phyloP scores from a whole-genome alignment of 2,797 vertebrate genomes.

The Coluber constrictor region DNA sequence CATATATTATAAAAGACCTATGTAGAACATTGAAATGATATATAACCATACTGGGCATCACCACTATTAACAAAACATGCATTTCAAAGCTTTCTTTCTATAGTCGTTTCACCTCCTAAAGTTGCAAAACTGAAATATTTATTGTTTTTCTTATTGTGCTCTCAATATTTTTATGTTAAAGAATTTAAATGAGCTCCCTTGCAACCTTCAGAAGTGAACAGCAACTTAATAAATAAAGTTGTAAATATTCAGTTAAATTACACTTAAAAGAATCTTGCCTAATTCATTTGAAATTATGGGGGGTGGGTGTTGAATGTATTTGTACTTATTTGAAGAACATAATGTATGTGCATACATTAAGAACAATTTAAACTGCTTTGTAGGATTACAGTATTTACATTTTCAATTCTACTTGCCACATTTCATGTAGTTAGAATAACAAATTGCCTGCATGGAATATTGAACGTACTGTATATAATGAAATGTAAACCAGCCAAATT shows the following conservation, averaged over 20 bases:
- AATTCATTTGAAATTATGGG: conserved; percentile 6
- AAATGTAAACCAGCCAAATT: background rate
- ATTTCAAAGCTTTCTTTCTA: background rate
- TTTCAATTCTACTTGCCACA: background rate
- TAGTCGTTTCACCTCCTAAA: background rate
- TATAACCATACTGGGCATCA: background rate
- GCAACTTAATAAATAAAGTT: conserved; percentile 23
- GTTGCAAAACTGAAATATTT: conserved; percentile 14
- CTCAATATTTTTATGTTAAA: background rate
- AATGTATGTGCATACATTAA: conserved; percentile 26
- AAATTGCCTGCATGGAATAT: conserved; percentile 24
- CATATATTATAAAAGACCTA: background rate
- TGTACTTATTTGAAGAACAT: conserved; percentile 1
- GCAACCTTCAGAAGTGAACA: conserved; percentile 23
- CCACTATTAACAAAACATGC: background rate
- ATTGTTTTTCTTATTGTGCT: background rate
- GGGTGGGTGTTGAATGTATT: background rate
- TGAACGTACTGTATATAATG: background rate
- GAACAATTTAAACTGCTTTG: conserved; percentile 29
- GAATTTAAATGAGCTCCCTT: background rate
- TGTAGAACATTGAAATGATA: conserved; percentile 5
- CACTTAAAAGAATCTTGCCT: background rate
- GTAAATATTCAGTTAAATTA: conserved; percentile 34
- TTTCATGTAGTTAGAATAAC: conserved; percentile 3
- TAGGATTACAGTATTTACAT: conserved; percentile 27